Evolutionary conservation across 1,140 invertebrate genomes (phyloP).

Genomic region (Phocides pigmalion): DNA sequence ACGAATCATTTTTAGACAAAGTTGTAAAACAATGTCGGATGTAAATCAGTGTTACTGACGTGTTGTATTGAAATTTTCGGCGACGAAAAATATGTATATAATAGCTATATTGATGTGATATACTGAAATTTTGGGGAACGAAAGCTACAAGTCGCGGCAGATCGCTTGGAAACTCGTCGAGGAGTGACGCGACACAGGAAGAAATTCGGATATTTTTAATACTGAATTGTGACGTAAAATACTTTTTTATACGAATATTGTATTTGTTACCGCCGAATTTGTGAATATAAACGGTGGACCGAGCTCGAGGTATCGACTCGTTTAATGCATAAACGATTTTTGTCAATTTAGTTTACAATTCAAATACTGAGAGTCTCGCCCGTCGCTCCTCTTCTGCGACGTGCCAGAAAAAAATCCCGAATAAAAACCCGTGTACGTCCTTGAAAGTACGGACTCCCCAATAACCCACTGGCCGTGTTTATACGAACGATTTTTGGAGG

Average conservation of each 20-base stretch:
- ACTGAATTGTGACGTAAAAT: conserved; percentile 26
- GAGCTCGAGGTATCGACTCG: conserved; percentile 46
- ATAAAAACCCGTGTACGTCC: conserved; percentile 54
- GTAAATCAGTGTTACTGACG: conserved; percentile 1
- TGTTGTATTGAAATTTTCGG: background rate
- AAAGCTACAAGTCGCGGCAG: background rate
- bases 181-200: conserved; percentile 5
- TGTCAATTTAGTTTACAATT: conserved; percentile 66
- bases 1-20: too few species aligned
- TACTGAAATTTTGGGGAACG: conserved; percentile 6
- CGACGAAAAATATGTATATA: too few species aligned
- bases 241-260: conserved; percentile 44
- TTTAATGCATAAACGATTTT: conserved; percentile 68
- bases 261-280: conserved; percentile 53
- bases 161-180: background rate
- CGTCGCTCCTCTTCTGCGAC: conserved; percentile 36
- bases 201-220: conserved; percentile 9
- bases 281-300: conserved; percentile 62
- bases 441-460: conserved; percentile 56
- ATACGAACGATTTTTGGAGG: conserved; percentile 21
- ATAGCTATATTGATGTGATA: background rate
- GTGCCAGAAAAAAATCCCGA: conserved; percentile 39
- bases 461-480: conserved; percentile 65
- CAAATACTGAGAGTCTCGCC: conserved; percentile 43
- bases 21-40: background rate